These are phyloP conservation scores for Ctenicera cuprea DNA, from an alignment of 2,888 invertebrate species.

Conservation along the genomic window DNA sequence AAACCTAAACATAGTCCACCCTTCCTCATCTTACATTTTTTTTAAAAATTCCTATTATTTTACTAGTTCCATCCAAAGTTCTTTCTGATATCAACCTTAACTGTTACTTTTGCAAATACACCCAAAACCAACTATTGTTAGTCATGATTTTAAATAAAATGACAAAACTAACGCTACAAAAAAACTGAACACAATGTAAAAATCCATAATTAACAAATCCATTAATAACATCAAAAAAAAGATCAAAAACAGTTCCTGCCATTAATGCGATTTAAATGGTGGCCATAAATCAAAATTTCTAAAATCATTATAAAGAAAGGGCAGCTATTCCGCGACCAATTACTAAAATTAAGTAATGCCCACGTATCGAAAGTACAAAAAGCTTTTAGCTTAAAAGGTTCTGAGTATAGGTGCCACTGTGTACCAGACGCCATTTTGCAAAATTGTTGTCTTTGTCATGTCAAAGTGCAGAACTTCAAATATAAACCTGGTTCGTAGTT, in stretches of 20 bases:
- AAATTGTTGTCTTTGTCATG: conserved; percentile 49
- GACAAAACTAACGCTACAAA: too few relatives aligned
- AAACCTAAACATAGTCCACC: too few relatives aligned
- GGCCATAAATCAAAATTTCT: conserved; percentile 46
- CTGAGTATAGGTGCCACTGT: conserved; percentile 64
- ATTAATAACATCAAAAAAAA: background rate
- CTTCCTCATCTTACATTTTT: too few relatives aligned
- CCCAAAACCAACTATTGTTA: too few relatives aligned
- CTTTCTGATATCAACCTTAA: too few relatives aligned
- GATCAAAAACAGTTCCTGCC: background rate
- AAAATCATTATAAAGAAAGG: conserved; percentile 50
- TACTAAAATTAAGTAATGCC: conserved; percentile 64
- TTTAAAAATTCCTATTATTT: too few relatives aligned
- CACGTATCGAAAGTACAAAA: conserved; percentile 59
- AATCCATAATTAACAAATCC: too few relatives aligned
- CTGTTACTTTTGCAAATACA: too few relatives aligned
- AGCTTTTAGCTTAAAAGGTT: conserved; percentile 69
- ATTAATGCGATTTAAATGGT: conserved; percentile 26
- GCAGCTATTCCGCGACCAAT: conserved; percentile 58
- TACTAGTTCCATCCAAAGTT: too few relatives aligned
- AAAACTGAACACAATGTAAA: too few relatives aligned
- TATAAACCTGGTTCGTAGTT: conserved; percentile 52
- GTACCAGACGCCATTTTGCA: conserved; percentile 66
- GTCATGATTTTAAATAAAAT: too few relatives aligned
- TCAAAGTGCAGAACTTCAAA: conserved; percentile 43